phyloP scores from a whole-genome alignment of 2,888 invertebrate genomes.

The Eristalis intricaria region DNA sequence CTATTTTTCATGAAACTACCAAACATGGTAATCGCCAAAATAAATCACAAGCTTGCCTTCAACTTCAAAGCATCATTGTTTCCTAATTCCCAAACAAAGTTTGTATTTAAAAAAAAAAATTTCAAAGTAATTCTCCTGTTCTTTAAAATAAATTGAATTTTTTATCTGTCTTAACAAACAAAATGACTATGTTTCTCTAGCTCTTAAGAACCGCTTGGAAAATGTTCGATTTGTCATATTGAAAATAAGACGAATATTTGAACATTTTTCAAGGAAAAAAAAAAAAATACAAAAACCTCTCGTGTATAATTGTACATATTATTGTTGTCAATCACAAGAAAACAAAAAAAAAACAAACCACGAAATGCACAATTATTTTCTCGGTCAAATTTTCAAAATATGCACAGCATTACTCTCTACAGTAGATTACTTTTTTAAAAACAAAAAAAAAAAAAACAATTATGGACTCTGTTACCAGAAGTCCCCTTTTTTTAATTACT shows the following conservation, averaged over 20 bases:
- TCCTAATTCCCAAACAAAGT: conserved; percentile 11
- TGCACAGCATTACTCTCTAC: conserved; percentile 35
- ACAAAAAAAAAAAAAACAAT: background rate
- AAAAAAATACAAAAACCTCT: background rate
- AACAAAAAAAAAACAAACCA: background rate
- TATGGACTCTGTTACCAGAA: background rate
- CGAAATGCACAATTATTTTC: conserved; percentile 69
- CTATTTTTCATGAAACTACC: no score
- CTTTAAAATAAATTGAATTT: background rate
- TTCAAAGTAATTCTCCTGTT: conserved; percentile 16
- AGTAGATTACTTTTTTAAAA: conserved; percentile 11
- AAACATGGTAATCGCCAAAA: background rate
- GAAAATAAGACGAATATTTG: background rate
- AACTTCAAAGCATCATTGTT: conserved; percentile 7
- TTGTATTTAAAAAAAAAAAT: background rate
- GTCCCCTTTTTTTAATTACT: background rate
- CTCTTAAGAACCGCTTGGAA: conserved; percentile 20
- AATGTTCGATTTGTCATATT: background rate
- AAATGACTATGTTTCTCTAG: conserved; percentile 18
- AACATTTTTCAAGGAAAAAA: conserved; percentile 18
- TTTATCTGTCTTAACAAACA: background rate
- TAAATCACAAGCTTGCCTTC: background rate
- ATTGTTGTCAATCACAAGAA: conserved; percentile 56
- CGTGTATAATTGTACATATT: conserved; percentile 15
- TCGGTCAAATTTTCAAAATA: conserved; percentile 68